Evolutionary conservation across 1,140 invertebrate genomes (phyloP).

Genomic region (Trichonephila inaurata): DNA sequence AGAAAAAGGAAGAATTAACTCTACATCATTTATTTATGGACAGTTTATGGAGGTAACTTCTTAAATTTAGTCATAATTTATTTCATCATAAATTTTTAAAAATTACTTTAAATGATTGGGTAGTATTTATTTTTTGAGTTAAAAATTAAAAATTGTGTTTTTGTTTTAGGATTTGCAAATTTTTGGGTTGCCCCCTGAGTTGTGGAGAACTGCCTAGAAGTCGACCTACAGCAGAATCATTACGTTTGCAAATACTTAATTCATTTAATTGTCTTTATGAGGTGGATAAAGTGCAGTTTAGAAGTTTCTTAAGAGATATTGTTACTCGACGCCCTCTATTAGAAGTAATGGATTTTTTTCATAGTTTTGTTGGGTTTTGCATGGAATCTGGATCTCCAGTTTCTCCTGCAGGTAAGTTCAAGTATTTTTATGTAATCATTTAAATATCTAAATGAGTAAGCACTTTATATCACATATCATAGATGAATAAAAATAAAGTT

Average conservation of each 20-base stretch:
- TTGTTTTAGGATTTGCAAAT: conserved; percentile 87
- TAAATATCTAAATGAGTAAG: too few species aligned
- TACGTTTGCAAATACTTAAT: conserved; percentile 77
- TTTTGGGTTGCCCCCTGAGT: conserved; percentile 95
- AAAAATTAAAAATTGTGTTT: neutral
- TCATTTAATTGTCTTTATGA: conserved; percentile 77
- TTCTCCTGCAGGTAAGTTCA: conserved; percentile 89
- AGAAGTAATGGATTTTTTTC: conserved; percentile 95
- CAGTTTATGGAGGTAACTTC: conserved; percentile 81
- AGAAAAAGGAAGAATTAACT: conserved; percentile 79
- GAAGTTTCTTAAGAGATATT: conserved; percentile 88
- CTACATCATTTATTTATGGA: conserved; percentile 82
- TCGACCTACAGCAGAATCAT: conserved; percentile 73
- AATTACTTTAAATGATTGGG: too few species aligned
- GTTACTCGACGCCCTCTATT: conserved; percentile 88
- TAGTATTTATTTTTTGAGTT: neutral
- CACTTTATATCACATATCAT: too few species aligned
- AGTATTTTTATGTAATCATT: too few species aligned
- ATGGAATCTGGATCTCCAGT: conserved; percentile 91
- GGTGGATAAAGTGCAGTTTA: conserved; percentile 82
- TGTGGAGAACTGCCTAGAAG: conserved; percentile 87
- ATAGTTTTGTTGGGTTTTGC: conserved; percentile 97
- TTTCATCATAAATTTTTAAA: too few species aligned
- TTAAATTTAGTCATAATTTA: neutral
- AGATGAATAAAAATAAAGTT: too few species aligned